phyloP scores from a whole-genome alignment of 2,797 vertebrate genomes.

The Acanthurus lineatus region DNA sequence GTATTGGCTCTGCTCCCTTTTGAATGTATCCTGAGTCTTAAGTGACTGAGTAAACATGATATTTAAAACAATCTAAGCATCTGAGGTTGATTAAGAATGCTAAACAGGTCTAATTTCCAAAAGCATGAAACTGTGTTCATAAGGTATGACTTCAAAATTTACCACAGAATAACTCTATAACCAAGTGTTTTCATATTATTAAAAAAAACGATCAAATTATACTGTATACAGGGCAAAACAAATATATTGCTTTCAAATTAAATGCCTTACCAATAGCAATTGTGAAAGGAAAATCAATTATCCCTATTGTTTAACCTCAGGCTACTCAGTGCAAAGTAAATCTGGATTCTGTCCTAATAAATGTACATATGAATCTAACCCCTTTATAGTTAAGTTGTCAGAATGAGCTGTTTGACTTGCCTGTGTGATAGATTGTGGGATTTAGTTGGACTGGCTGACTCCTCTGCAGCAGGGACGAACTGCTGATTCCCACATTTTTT shows the following conservation, averaged over 20 bases:
- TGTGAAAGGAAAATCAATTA: conserved; percentile 24
- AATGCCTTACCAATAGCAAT: neutral
- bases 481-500: conserved; percentile 80
- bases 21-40: conserved; percentile 13
- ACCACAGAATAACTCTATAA: neutral
- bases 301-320: conserved; percentile 16
- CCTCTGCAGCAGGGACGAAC: conserved; percentile 68
- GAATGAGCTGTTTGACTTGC: conserved; percentile 36
- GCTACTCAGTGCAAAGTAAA: conserved; percentile 18
- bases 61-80: conserved; percentile 24
- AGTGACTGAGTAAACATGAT: conserved; percentile 35
- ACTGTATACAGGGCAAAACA: neutral
- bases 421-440: conserved; percentile 40
- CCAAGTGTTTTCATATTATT: neutral
- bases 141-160: neutral
- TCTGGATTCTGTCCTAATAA: conserved; percentile 25
- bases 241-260: conserved; percentile 1
- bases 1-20: neutral
- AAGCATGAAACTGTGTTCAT: conserved; percentile 2
- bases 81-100: conserved; percentile 7
- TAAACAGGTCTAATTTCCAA: conserved; percentile 13
- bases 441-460: conserved; percentile 44
- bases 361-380: conserved; percentile 23
- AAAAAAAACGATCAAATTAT: neutral
- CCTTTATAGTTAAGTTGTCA: conserved; percentile 12